These are phyloP conservation scores for Sander lucioperca DNA, from an alignment of 2,113 vertebrate species.

Conservation along the genomic window DNA sequence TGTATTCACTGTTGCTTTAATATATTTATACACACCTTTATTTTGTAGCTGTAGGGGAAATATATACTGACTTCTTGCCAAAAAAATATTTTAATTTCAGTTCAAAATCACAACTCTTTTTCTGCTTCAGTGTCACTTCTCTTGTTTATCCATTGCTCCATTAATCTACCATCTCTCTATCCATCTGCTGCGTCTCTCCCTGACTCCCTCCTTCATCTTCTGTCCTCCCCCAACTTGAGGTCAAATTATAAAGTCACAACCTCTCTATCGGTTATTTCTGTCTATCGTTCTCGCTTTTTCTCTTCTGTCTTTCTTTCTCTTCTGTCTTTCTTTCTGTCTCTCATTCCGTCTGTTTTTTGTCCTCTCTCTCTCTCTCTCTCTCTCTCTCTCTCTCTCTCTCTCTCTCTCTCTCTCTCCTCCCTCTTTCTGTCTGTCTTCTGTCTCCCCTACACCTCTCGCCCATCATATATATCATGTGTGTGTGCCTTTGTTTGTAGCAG, in stretches of 20 bases:
- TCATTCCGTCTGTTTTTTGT: neutral
- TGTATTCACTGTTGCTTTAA: no score
- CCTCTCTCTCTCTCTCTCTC: fast-evolving
- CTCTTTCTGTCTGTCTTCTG: constrained; percentile 45
- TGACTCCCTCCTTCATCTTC: neutral
- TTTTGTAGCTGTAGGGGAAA: no score
- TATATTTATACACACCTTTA: no score
- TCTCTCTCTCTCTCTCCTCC: neutral
- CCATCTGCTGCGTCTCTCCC: constrained; percentile 18
- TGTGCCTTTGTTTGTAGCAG: constrained; percentile 70
- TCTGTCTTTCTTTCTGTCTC: neutral
- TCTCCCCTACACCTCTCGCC: constrained; percentile 37
- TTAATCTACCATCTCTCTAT: constrained; percentile 35
- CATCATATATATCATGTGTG: constrained; percentile 73
- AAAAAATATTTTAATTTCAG: neutral
- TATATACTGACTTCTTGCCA: neutral
- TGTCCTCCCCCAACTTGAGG: constrained; percentile 21
- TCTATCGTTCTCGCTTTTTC: neutral
- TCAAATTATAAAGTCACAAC: constrained; percentile 57
- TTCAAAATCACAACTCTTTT: neutral
- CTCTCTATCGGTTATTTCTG: constrained; percentile 8
- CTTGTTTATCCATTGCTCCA: constrained; percentile 8
- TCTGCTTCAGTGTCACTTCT: constrained; percentile 21
- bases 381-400: neutral
- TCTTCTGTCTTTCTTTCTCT: neutral